Percentiles rank a stretch among this genome's conserved stretches.
phyloP scores from a whole-genome alignment of 2,113 vertebrate genomes.

The Epinephelus lanceolatus region DNA sequence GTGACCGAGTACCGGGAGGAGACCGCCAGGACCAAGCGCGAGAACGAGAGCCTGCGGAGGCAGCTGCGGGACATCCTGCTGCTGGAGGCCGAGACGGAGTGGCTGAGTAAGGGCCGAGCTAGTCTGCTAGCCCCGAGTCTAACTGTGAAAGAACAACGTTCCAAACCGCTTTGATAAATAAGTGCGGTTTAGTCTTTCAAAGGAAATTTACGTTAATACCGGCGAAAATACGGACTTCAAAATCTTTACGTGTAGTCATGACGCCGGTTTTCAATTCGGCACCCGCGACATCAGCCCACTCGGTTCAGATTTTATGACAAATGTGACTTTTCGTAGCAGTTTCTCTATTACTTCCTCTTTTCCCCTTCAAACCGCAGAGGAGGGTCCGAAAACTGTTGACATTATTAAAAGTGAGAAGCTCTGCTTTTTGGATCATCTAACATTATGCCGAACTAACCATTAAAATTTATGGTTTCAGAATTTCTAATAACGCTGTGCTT shows the following conservation, averaged over 20 bases:
- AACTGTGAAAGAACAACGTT: not conserved
- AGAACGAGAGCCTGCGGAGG: conserved; percentile 83
- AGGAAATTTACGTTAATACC: rapidly evolving
- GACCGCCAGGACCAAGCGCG: conserved; percentile 74
- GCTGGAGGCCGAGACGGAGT: conserved; percentile 75
- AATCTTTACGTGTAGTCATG: rapidly evolving
- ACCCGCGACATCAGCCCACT: rapidly evolving
- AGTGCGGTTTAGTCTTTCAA: rapidly evolving
- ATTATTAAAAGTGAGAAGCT: not conserved
- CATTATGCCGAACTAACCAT: not conserved
- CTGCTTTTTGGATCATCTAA: not conserved
- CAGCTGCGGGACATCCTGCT: conserved; percentile 82
- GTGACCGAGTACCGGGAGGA: conserved; percentile 85
- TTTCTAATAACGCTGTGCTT: rapidly evolving
- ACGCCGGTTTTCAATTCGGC: not conserved
- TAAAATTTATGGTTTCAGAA: rapidly evolving
- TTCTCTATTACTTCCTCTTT: conserved; percentile 2
- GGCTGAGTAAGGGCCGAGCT: conserved; percentile 71
- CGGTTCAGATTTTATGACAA: not conserved
- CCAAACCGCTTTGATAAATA: not conserved
- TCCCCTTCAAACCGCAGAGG: too few species aligned
- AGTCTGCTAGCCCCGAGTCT: not conserved
- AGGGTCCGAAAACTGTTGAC: too few species aligned
- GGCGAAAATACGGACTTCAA: rapidly evolving
- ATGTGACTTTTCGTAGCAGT: not conserved